Evolutionary conservation across 2,888 invertebrate species (phyloP).

Genomic region (Drosophila hamatofila): DNA sequence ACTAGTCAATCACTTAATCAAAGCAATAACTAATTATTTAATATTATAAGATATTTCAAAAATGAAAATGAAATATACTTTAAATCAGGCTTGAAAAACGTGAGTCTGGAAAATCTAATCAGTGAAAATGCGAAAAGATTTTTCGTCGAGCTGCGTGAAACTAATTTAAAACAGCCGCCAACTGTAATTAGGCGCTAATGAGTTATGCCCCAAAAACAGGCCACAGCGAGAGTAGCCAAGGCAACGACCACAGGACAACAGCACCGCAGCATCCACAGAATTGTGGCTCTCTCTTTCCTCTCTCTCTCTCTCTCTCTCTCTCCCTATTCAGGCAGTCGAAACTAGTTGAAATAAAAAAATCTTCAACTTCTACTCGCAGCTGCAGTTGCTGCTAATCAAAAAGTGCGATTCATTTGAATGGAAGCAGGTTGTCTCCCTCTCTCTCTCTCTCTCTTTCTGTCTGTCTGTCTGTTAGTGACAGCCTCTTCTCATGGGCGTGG

Average conservation of each 20-base stretch:
- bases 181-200: slow-evolving; percentile 69
- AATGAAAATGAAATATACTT: background rate
- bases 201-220: slow-evolving; percentile 48
- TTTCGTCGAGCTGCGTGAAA: slow-evolving; percentile 39
- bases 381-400: slow-evolving; percentile 66
- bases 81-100: background rate
- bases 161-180: slow-evolving; percentile 61
- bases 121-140: slow-evolving; percentile 32
- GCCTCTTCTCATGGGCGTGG: slow-evolving; percentile 35
- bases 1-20: background rate
- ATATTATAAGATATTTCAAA: background rate
- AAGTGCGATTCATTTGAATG: slow-evolving; percentile 73
- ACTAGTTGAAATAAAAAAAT: background rate
- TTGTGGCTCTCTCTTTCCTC: background rate
- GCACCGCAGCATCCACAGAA: background rate
- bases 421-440: background rate
- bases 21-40: background rate
- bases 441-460: background rate
- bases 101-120: slow-evolving; percentile 42
- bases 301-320: background rate
- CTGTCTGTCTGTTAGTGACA: slow-evolving; percentile 25
- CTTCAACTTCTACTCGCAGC: slow-evolving; percentile 15
- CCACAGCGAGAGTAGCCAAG: slow-evolving; percentile 27
- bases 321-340: slow-evolving; percentile 9
- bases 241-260: slow-evolving; percentile 24